phyloP scores from a whole-genome alignment of 2,888 invertebrate genomes.

The Conomelus anceps region DNA sequence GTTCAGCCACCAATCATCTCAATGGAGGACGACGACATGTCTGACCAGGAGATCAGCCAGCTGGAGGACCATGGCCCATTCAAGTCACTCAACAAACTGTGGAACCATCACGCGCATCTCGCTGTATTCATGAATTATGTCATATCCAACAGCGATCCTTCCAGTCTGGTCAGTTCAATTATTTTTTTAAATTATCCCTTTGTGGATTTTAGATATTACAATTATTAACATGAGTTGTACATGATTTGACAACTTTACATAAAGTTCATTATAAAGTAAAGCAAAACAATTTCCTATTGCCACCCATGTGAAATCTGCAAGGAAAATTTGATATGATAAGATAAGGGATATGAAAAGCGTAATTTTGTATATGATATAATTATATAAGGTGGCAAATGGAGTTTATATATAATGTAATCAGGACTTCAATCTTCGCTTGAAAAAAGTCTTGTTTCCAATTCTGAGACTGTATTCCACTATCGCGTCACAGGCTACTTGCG shows the following conservation, averaged over 20 bases:
- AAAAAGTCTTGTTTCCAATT: no score
- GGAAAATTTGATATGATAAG: no score
- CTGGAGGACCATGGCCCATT: constrained; percentile 84
- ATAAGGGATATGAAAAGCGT: no score
- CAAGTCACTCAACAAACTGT: constrained; percentile 70
- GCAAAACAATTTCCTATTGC: no score
- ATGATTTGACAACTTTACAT: not conserved
- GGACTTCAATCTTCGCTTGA: no score
- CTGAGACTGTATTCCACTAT: no score
- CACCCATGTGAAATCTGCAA: no score
- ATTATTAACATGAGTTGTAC: not conserved
- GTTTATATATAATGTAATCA: no score
- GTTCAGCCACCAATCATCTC: constrained; percentile 80
- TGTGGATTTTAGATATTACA: not conserved
- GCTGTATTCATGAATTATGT: constrained; percentile 93
- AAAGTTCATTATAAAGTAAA: no score
- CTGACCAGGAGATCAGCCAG: constrained; percentile 73
- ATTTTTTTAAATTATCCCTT: not conserved
- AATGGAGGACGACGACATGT: constrained; percentile 93
- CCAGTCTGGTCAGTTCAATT: constrained; percentile 53
- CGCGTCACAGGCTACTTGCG: no score
- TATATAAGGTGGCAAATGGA: no score
- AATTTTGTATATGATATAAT: no score
- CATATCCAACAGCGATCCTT: constrained; percentile 74
- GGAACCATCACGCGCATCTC: constrained; percentile 81